Evolutionary conservation across 2,113 vertebrate species (phyloP), one percentile per base, ranked within the genome.

Genomic region (Piprites chloris): DNA sequence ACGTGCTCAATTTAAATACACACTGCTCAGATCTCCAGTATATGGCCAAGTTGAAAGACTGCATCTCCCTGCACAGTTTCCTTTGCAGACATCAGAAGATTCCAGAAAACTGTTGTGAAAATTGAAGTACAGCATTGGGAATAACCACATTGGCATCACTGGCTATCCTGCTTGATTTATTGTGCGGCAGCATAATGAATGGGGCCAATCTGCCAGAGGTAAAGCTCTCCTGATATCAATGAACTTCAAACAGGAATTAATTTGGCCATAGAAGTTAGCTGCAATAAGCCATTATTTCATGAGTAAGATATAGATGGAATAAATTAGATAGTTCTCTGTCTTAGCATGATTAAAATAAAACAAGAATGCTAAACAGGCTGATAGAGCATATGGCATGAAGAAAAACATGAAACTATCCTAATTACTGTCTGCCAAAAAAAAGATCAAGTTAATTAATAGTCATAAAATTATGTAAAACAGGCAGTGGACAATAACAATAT

Each of bases 161-260:
- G 79, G 55, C 32, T 47, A 49, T 33, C 17, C 63, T 79, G 44
- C 14, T 26, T 85, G 71, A 90, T 95, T 90, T 68, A 77, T 92
- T 68, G 61, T 37, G 14, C 56, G 33, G 33, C n/a, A 87, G 59
- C 20, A 23, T 61, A 86, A 78, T 50, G 21, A 63, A 86, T 46
- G 62, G 28, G 83, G 82, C 49, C 65, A 71, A 53, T 67, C 58
- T 71, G 35, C 59, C 63, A 68, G 46, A 67, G 44, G 30, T 55
- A 83, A 94, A 93, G 65, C 87, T 84, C 90, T 91, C 73, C 39
- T 88, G 72, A 84, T 56, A 86, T n/a, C 82, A 56, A 23, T 78
- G 82, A 85, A 86, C 52, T 83, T 52, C 69, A 35, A 88, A 30
- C 14, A 91, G 27, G 63, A 67, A 86, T 93, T 85, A 63, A 95